A percentile compares a stretch with the other conserved stretches of the same genome.
These are phyloP conservation scores for Drosophila bipectinata DNA, from an alignment of 1,140 invertebrate genomes.

Conservation along the genomic window DNA sequence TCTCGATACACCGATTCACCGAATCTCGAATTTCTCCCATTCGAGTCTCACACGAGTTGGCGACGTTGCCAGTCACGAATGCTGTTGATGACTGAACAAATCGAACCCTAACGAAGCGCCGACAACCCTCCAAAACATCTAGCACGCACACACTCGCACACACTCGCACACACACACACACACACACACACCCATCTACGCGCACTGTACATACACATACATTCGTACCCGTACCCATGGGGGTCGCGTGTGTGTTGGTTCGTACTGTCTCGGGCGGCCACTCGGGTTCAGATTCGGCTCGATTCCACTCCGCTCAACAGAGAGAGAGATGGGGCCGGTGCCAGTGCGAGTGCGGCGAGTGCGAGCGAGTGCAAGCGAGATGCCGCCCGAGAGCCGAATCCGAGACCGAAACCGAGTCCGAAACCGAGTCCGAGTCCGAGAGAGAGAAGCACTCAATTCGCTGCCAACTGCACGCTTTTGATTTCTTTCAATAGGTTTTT, in stretches of 20 bases:
- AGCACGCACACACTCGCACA: conserved; percentile 5
- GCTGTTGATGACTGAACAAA: conserved; percentile 83
- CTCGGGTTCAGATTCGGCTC: not conserved
- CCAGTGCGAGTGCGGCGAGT: not conserved
- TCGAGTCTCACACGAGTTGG: conserved; percentile 51
- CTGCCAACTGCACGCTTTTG: conserved; percentile 53
- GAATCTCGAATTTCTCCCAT: conserved; percentile 37
- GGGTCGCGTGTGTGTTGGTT: not conserved
- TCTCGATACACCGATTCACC: conserved; percentile 51
- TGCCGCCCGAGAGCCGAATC: not conserved
- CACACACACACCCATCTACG: not conserved
- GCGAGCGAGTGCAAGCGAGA: conserved; percentile 12
- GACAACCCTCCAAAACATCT: conserved; percentile 70
- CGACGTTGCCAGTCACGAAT: conserved; percentile 84
- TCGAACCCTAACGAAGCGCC: conserved; percentile 71
- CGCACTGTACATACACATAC: conserved; percentile 8
- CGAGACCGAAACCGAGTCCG: too few species aligned
- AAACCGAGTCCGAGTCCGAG: not conserved
- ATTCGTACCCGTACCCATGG: not conserved
- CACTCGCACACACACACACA: too few species aligned
- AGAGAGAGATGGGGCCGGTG: conserved; percentile 9
- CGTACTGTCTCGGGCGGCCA: not conserved
- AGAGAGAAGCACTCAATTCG: conserved; percentile 63
- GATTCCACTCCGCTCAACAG: conserved; percentile 1
- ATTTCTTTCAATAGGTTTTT: conserved; percentile 78